These are phyloP conservation scores for Syritta pipiens DNA, from an alignment of 2,888 invertebrate species.

Conservation along the genomic window DNA sequence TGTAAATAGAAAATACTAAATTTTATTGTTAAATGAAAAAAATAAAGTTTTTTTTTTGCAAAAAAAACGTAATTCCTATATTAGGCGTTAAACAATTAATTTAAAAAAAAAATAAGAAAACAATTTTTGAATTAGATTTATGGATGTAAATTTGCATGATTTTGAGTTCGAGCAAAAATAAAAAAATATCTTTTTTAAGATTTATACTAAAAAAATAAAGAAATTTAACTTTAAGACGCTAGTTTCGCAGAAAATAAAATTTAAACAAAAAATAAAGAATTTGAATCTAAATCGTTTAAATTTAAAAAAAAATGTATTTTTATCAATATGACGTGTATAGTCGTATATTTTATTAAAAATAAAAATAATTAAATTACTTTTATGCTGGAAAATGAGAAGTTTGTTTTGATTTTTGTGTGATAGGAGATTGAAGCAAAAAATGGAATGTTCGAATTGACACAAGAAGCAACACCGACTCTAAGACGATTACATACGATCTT, in stretches of 20 bases:
- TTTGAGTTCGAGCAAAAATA: not conserved
- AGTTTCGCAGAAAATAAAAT: not conserved
- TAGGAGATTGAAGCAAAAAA: not conserved
- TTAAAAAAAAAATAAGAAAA: not conserved
- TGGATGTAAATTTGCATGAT: not conserved
- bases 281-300: not conserved
- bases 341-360: not conserved
- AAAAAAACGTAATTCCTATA: conserved; percentile 40
- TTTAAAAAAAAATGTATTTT: too few species aligned
- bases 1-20: too few species aligned
- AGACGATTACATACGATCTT: too few species aligned
- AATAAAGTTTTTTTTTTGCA: not conserved
- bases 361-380: not conserved
- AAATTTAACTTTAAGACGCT: not conserved
- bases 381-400: not conserved
- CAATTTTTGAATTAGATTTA: not conserved
- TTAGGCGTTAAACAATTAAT: conserved; percentile 34
- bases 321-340: not conserved
- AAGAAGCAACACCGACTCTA: too few species aligned
- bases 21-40: too few species aligned
- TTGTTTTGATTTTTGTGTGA: not conserved
- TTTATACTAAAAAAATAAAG: conserved; percentile 9
- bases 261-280: not conserved
- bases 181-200: not conserved
- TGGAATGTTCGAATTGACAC: not conserved